Evolutionary conservation across 37 sponge, comb jelly and placozoan species (phyloP).

Genomic region (Cliona cf. orientalis): DNA sequence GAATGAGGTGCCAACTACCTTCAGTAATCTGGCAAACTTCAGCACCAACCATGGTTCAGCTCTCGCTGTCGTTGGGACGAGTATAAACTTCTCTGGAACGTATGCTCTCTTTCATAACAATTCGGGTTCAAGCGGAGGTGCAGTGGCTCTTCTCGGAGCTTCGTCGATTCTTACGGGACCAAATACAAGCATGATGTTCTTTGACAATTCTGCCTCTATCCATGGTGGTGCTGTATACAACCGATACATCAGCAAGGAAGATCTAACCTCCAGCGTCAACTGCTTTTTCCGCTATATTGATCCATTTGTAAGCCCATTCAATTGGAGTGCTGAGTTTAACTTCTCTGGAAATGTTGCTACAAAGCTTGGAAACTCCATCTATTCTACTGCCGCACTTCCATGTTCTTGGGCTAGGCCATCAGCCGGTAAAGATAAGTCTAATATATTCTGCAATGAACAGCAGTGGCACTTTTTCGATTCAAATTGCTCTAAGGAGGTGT

Average conservation of each 20-base stretch:
- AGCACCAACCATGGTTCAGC: conserved; percentile 48
- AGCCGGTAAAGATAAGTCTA: too few relatives aligned
- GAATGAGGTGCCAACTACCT: conserved; percentile 19
- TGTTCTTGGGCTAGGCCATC: conserved; percentile 36
- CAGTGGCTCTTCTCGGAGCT: conserved; percentile 36
- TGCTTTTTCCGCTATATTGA: conserved; percentile 56
- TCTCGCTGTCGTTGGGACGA: conserved; percentile 44
- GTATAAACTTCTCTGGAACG: conserved; percentile 19
- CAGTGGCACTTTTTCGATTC: not conserved
- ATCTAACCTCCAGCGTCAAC: not conserved
- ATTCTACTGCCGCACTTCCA: conserved; percentile 44
- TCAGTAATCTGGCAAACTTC: conserved; percentile 16
- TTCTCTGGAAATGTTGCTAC: conserved; percentile 15
- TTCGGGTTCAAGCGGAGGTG: conserved; percentile 46
- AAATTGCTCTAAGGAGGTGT: conserved; percentile 3
- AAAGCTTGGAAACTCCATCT: conserved; percentile 29
- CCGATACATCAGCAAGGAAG: conserved; percentile 18
- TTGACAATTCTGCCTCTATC: conserved; percentile 24
- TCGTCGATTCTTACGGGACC: not conserved
- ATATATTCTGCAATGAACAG: conserved; percentile 21
- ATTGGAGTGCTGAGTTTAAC: conserved; percentile 41
- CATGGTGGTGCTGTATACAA: conserved; percentile 67
- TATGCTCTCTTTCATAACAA: conserved; percentile 14
- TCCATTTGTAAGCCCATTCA: conserved; percentile 1
- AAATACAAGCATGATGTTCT: conserved; percentile 26